phyloP scores from a whole-genome alignment of 2,888 invertebrate genomes.

The Pogonocherus hispidulus region DNA sequence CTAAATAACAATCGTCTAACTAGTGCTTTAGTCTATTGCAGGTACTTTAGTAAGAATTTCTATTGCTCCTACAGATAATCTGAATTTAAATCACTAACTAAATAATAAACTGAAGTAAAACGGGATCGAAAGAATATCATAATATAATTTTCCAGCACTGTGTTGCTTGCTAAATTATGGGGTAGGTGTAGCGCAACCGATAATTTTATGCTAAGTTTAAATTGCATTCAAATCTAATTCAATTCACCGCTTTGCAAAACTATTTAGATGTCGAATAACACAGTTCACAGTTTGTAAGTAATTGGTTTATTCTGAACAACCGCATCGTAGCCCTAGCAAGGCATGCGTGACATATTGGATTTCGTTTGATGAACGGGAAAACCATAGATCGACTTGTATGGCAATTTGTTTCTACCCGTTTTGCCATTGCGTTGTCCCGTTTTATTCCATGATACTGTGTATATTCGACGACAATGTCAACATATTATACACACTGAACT shows the following conservation, averaged over 20 bases:
- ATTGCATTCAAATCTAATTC: slow-evolving; percentile 51
- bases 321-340: slow-evolving; percentile 48
- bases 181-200: slow-evolving; percentile 29
- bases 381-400: slow-evolving; percentile 19
- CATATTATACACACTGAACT: no score
- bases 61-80: no score
- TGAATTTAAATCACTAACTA: no score
- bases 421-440: background rate
- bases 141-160: background rate
- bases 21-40: no score
- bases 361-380: slow-evolving; percentile 45
- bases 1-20: no score
- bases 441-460: background rate
- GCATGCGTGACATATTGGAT: slow-evolving; percentile 58
- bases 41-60: no score
- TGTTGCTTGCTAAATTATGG: slow-evolving; percentile 26
- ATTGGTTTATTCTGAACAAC: slow-evolving; percentile 59
- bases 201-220: slow-evolving; percentile 41
- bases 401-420: slow-evolving; percentile 6
- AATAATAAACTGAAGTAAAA: no score
- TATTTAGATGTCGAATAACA: slow-evolving; percentile 57
- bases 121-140: no score
- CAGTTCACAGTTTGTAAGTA: slow-evolving; percentile 59
- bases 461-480: no score
- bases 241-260: slow-evolving; percentile 51